Base-by-base conservation (phyloP, 2,888 invertebrate species). In the Fissipunctia ypsillon region DNA sequence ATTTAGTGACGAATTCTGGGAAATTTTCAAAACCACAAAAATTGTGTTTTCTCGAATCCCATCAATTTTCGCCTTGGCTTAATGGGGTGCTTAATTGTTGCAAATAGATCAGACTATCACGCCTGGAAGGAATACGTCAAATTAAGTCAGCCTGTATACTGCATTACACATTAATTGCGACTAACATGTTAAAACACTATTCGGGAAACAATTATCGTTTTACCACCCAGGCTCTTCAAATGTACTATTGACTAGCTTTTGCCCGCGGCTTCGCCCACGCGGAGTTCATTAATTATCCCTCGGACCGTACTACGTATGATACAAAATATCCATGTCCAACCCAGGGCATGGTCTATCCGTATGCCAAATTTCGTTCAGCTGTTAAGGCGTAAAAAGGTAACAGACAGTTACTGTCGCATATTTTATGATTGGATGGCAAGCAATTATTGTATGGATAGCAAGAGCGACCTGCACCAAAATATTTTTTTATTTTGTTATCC, bases 201-300 rank as follows among this genome's bases (percentile, higher is more conserved):
- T 25, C 12, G n/a, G 25, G n/a, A 52, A 52, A n/a, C n/a, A 50
- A 50, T n/a, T 5, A 52, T 25, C 12, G 25, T 52, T 50, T 50
- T n/a, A n/a, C 50, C n/a, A 52, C 25, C n/a, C 48, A n/a, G 50
- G n/a, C n/a, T n/a, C 50, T n/a, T n/a, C 50, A 50, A 50, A 50
- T n/a, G n/a, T n/a, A 50, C 50, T 50, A n/a, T n/a, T 50, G n/a
- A 50, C 50, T 12, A 50, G 50, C n/a, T n/a, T 50, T n/a, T 50
- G 50, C 50, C 50, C 12, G 50, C 52, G 52, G 25, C 14, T 4
- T 25, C 52, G 14, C 52, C 14, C 14, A 52, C 52, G 52, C 14
- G 52, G 52, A 25, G 5, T 0, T 52, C 14, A 2, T 52, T 52
- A 25, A 25, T 52, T 45, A 50, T 12, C 12, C 12, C 25, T 14